Percentiles rank a stretch among this genome's conserved stretches.
Conservation (phyloP, 2,888 invertebrate species). For the Globia sparganii region DNA sequence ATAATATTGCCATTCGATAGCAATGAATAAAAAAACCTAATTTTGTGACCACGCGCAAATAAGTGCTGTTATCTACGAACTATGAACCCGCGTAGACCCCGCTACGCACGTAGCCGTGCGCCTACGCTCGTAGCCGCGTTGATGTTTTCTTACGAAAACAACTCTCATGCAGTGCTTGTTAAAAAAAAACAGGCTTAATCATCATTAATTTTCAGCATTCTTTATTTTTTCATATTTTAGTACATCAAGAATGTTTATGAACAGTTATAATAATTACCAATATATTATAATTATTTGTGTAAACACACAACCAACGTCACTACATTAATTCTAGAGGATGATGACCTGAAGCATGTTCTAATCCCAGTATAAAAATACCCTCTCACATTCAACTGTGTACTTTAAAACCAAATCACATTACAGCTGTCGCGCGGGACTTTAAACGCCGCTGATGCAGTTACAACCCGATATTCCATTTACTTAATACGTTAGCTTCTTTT, state of each 20-base stretch:
- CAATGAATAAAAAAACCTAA: background rate
- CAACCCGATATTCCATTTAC: conserved; percentile 31
- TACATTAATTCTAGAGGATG: conserved; percentile 1
- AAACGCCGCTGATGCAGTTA: conserved; percentile 44
- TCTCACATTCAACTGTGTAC: conserved; percentile 34
- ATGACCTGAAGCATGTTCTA: conserved; percentile 1
- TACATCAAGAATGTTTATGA: background rate
- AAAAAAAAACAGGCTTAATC: background rate
- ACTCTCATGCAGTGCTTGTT: conserved; percentile 4
- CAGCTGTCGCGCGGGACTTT: conserved; percentile 26
- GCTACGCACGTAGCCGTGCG: conserved; percentile 48
- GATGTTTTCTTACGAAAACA: background rate
- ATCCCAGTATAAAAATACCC: conserved; percentile 13
- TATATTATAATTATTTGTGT: conserved; percentile 5
- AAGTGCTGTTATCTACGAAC: background rate
- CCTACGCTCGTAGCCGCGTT: conserved; percentile 39
- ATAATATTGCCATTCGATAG: background rate
- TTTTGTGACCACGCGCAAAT: background rate
- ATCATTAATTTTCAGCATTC: background rate
- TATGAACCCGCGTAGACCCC: conserved; percentile 32
- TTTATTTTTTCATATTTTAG: background rate
- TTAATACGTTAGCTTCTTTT: conserved; percentile 16
- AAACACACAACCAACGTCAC: background rate
- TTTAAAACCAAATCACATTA: conserved; percentile 45
- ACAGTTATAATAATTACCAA: background rate